Percentiles rank a stretch among this genome's conserved stretches.
Conservation (phyloP, 2,113 vertebrate species). For the Myotis yumanensis region DNA sequence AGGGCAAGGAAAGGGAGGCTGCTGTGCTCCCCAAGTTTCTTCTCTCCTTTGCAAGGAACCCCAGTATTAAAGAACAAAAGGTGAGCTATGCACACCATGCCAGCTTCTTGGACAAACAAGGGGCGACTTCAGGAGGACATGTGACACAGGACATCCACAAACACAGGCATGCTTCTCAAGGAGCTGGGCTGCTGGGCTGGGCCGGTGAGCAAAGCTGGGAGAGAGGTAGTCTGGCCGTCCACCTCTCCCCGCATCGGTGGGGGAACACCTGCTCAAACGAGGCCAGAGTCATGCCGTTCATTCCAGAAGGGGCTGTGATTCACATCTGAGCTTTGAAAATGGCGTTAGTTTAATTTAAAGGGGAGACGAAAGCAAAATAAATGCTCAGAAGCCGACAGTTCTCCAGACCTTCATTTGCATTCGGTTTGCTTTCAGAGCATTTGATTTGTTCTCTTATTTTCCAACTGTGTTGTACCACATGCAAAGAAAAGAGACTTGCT, state of each 20-base stretch:
- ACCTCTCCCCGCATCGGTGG: neutral
- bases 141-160: neutral
- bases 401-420: conserved; percentile 68
- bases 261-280: neutral
- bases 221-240: neutral
- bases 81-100: neutral
- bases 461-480: conserved; percentile 61
- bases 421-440: conserved; percentile 56
- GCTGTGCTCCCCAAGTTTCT: neutral
- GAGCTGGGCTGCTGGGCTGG: neutral
- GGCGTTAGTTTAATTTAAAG: conserved; percentile 34
- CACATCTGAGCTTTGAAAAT: conserved; percentile 36
- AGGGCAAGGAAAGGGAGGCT: neutral
- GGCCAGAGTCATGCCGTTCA: neutral
- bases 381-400: conserved; percentile 43
- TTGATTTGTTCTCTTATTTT: conserved; percentile 73
- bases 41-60: neutral
- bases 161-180: neutral
- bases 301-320: conserved; percentile 56
- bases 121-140: neutral
- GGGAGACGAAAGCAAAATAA: neutral
- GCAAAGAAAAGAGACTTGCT: conserved; percentile 67
- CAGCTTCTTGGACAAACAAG: neutral
- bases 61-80: neutral
- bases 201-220: neutral